Evolutionary conservation across 1,140 invertebrate species (phyloP).

Genomic region (Liolophura sinensis): DNA sequence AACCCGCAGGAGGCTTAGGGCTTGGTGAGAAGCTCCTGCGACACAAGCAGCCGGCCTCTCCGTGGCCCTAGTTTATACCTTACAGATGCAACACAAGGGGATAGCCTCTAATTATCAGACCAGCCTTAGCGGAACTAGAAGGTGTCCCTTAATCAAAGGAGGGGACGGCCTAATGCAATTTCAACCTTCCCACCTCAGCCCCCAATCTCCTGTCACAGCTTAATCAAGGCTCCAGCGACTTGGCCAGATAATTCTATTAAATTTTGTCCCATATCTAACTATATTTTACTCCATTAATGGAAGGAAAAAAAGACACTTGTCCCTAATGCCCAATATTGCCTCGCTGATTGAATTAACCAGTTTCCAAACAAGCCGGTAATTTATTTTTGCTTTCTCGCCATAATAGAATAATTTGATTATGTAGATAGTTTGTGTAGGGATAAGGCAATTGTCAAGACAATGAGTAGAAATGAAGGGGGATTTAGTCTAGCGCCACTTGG

Average conservation of each 20-base stretch:
- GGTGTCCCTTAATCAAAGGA: conserved; percentile 12
- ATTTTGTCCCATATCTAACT: conserved; percentile 10
- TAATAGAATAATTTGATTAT: conserved; percentile 44
- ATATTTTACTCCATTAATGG: conserved; percentile 10
- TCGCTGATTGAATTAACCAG: conserved; percentile 37
- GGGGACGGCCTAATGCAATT: conserved; percentile 17
- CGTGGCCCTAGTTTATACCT: no score
- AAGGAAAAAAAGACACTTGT: conserved; percentile 1
- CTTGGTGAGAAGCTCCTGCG: no score
- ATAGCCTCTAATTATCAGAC: conserved; percentile 9
- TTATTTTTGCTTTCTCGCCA: conserved; percentile 45
- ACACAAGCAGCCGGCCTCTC: no score
- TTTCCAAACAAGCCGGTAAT: conserved; percentile 40
- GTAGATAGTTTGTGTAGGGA: conserved; percentile 42
- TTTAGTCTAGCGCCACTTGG: no score
- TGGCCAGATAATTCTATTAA: conserved; percentile 2
- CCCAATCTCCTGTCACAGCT: conserved; percentile 12
- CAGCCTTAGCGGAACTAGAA: conserved; percentile 3
- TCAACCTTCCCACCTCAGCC: conserved; percentile 15
- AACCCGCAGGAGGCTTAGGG: no score
- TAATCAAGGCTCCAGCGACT: not conserved
- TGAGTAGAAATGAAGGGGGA: conserved; percentile 1
- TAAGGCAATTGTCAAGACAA: conserved; percentile 43
- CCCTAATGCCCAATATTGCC: conserved; percentile 12
- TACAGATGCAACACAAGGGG: not conserved